Evolutionary conservation across 2,113 vertebrate genomes (phyloP), one percentile per base, ranked within the genome.

Genomic region (Phrynosoma platyrhinos): DNA sequence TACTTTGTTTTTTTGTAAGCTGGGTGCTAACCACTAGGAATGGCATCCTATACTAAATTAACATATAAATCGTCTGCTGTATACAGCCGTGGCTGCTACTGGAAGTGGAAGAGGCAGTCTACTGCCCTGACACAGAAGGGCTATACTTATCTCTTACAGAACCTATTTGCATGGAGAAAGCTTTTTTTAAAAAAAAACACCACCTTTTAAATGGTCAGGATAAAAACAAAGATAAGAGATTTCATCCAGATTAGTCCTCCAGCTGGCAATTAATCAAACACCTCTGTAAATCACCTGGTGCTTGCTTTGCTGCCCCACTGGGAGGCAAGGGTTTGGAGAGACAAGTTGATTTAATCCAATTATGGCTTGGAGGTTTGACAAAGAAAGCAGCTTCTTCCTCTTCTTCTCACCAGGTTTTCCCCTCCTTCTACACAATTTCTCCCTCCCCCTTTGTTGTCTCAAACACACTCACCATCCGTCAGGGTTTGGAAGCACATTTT

Each of bases 401-500:
- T 0, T 1, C 27, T 32, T 12, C 27, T 76, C 12, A 18, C 42
- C 62, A 82, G 79, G 32, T 82, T 10, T 12, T 71, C 40, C 72
- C 4, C 16, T 25, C 58, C 2, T 21, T 36, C 18, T 3, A 47
- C 9, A 16, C 66, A 20, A 7, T 5, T 4, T 27, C 27, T 27
- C 1, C 6, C 25, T 18, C 13, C 25, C 36, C 1, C 2, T 72
- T 47, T 58, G 66, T 68, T 68, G 66, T 47, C 32, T 18, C 84
- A 18, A 14, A 62, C 30, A 42, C 90, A 85, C 98, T 98, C 97
- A 99, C 99, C 98, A 53, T 99, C 98, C 1, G 98, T 99, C 93
- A 99, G 98, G 0, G 98, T 99, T 97, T 99, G 99, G 98, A 99
- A 99, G 97, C 98, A 99, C 98, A 99, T 99, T 97, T 99, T 99